phyloP scores from a whole-genome alignment of 64 coral and sea anemone species.

The Platygyra sinensis region DNA sequence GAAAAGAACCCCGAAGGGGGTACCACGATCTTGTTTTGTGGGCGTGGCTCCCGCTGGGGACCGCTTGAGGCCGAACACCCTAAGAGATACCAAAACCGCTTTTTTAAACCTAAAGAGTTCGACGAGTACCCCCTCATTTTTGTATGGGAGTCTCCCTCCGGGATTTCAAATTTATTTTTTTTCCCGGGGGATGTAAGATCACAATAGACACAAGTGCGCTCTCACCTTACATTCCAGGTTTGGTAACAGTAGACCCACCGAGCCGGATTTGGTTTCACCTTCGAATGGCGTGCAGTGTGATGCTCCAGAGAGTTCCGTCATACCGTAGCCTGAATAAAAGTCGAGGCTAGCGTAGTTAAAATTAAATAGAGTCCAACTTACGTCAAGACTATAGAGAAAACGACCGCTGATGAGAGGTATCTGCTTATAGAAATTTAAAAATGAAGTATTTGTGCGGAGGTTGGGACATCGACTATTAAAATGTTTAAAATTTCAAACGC shows the following conservation, averaged over 20 bases:
- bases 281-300: neutral
- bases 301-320: neutral
- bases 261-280: conserved; percentile 1
- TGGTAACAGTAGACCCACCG: neutral
- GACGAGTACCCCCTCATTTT: no score
- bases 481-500: no score
- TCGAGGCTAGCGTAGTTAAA: neutral
- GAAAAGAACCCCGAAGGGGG: no score
- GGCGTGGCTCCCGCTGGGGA: no score
- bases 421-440: no score
- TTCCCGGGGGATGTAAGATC: neutral
- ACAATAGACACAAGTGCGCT: neutral
- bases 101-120: no score
- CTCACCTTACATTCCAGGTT: conserved; percentile 2
- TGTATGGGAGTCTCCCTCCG: no score
- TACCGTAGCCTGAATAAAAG: neutral
- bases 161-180: neutral
- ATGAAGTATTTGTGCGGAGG: no score
- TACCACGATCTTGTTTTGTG: no score
- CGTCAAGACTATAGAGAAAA: neutral
- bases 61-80: no score
- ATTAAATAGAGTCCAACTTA: neutral
- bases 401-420: neutral
- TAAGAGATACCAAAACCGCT: no score
- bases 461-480: no score